phyloP scores from a whole-genome alignment of 2,113 vertebrate species.

The Neofelis nebulosa region DNA sequence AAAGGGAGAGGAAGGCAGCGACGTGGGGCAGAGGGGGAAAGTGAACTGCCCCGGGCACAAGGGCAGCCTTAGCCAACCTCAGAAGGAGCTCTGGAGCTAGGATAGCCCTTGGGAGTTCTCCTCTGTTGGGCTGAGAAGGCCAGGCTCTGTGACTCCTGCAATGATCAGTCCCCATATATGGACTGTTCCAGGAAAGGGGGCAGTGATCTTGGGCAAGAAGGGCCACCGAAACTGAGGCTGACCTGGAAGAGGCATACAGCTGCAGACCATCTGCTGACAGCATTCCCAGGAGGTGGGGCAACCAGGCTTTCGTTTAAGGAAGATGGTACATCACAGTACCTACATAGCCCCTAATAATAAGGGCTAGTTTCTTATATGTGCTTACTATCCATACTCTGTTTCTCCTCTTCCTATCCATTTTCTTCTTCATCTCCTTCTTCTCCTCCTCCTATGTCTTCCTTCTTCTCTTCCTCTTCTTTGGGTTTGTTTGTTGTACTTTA shows the following conservation, averaged over 20 bases:
- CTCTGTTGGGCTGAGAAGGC: not conserved
- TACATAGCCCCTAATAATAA: too few species aligned
- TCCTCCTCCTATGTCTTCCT: not conserved
- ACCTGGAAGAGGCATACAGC: not conserved
- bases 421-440: accelerated
- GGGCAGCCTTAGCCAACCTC: not conserved
- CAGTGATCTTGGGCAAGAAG: not conserved
- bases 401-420: not conserved
- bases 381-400: not conserved
- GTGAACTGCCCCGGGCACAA: accelerated
- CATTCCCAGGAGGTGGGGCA: not conserved
- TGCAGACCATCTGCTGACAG: not conserved
- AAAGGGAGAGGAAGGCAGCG: not conserved
- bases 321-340: not conserved
- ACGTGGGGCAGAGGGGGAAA: too few species aligned
- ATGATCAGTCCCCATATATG: not conserved
- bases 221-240: not conserved
- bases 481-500: not conserved
- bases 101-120: not conserved
- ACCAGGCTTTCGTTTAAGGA: not conserved
- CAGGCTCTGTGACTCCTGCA: not conserved
- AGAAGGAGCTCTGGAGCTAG: not conserved
- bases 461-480: not conserved
- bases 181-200: not conserved
- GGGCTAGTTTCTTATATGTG: not conserved